Evolutionary conservation across 1,140 invertebrate genomes (phyloP), one percentile per base, ranked within the genome.

Genomic region (Ridgeia piscesae): DNA sequence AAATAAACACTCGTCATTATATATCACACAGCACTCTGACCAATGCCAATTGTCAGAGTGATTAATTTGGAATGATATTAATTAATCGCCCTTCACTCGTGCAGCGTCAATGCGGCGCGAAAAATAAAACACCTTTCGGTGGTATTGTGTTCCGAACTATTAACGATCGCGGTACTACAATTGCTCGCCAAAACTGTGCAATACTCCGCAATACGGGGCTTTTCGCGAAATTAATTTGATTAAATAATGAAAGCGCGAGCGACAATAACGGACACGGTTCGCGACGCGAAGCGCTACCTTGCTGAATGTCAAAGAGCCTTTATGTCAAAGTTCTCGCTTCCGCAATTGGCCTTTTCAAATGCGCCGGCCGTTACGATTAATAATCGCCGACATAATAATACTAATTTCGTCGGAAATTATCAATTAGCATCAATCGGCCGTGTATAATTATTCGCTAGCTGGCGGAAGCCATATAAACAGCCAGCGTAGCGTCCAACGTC

Each of bases 321-420:
- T 77, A 77, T 21, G 58, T 77, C 58, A 77, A 77, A 77, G 58
- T 77, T 77, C 58, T 77, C 27, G 58, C 58, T 21, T 27, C 14
- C 27, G 58, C 27, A 21, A 27, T 77, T 77, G 58, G 58, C 58
- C 58, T 77, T 77, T 77, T 77, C 58, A 77, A 77, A 77, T 2
- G 14, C 27, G 58, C 58, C 58, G 27, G 58, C 58, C 58, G 58
- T 77, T 77, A 77, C 58, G 58, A 77, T 77, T 77, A 77, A 77
- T 77, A 77, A 77, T 77, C 58, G 58, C 8, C 6, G 17, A 77
- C 58, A 77, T 77, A 77, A 77, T 77, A 77, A 77, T 31, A 77
- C 58, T 77, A 77, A 77, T 77, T 77, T 77, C 58, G 58, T 77
- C 58, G 58, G 58, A 77, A 77, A 77, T 77, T 77, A 77, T 77